Conservation (phyloP, 2,113 vertebrate genomes). For the Cyprinodon variegatus region DNA sequence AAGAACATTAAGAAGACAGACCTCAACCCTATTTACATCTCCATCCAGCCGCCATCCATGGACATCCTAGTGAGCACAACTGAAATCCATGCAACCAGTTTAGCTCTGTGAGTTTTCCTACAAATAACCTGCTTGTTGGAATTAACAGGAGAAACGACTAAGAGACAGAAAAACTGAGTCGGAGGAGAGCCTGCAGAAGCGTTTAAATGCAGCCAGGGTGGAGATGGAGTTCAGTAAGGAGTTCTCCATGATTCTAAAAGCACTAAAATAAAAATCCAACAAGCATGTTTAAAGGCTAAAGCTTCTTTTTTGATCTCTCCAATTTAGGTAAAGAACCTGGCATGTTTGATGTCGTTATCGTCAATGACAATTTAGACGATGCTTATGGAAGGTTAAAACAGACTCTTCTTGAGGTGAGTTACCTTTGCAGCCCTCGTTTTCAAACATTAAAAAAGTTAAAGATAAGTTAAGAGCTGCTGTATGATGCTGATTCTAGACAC, state of each 20-base stretch:
- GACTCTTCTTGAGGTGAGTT: conserved; percentile 85
- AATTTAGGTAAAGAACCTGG: conserved; percentile 86
- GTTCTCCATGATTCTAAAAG: not conserved
- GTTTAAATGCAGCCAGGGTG: conserved; percentile 79
- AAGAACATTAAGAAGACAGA: conserved; percentile 91
- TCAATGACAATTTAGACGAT: conserved; percentile 89
- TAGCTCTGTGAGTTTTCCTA: not conserved
- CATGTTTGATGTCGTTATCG: conserved; percentile 87
- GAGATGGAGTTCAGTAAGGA: conserved; percentile 93
- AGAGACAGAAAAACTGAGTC: conserved; percentile 90
- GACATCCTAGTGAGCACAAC: conserved; percentile 84
- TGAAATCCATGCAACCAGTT: not conserved
- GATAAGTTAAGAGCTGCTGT: not conserved
- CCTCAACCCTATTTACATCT: conserved; percentile 91
- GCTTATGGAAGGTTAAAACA: conserved; percentile 84
- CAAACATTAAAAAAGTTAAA: not conserved
- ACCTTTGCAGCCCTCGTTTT: not conserved
- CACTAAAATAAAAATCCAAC: not conserved
- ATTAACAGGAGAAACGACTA: conserved; percentile 86
- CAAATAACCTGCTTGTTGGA: not conserved
- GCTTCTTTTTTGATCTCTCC: not conserved
- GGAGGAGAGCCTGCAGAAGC: conserved; percentile 88
- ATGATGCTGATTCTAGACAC: not conserved
- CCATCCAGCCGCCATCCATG: conserved; percentile 90
- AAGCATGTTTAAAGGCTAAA: not conserved